Evolutionary conservation across 2,888 invertebrate species (phyloP).

Genomic region (Drosophila merina): DNA sequence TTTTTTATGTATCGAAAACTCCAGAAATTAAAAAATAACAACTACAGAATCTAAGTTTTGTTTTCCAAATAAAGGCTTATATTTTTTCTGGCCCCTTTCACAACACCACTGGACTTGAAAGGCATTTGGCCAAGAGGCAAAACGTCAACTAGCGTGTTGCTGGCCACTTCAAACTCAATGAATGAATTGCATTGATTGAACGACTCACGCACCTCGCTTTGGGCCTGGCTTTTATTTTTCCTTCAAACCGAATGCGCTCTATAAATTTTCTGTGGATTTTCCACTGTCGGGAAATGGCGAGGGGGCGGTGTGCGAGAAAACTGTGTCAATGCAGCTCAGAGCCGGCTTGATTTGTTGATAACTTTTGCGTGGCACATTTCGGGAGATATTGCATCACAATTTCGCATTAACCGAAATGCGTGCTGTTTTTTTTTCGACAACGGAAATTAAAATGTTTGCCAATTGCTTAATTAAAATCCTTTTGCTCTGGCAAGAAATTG

Average conservation of each 20-base stretch:
- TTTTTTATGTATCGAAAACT: not conserved
- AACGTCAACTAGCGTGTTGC: slow-evolving; percentile 52
- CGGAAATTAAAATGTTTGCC: slow-evolving; percentile 71
- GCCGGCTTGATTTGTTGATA: slow-evolving; percentile 68
- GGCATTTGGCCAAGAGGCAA: slow-evolving; percentile 50
- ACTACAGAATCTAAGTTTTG: too few species aligned
- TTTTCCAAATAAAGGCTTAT: too few species aligned
- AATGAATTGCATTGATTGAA: slow-evolving; percentile 80
- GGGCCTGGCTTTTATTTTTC: slow-evolving; percentile 37
- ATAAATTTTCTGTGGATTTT: slow-evolving; percentile 65
- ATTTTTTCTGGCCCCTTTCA: not conserved
- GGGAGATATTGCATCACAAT: slow-evolving; percentile 42
- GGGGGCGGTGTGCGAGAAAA: slow-evolving; percentile 49
- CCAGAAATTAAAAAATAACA: not conserved
- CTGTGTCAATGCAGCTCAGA: slow-evolving; percentile 61
- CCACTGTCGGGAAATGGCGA: slow-evolving; percentile 22
- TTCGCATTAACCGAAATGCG: slow-evolving; percentile 11
- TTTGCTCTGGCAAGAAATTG: slow-evolving; percentile 25
- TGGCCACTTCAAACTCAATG: slow-evolving; percentile 66
- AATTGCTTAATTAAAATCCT: slow-evolving; percentile 74
- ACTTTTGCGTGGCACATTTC: slow-evolving; percentile 63
- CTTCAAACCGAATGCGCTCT: slow-evolving; percentile 56
- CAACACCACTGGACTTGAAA: slow-evolving; percentile 50
- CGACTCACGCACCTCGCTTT: slow-evolving; percentile 67
- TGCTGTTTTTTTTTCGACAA: slow-evolving; percentile 29